Percentiles rank a stretch among this genome's conserved stretches.
phyloP scores from a whole-genome alignment of 2,797 vertebrate species.

The Vespertilio murinus region DNA sequence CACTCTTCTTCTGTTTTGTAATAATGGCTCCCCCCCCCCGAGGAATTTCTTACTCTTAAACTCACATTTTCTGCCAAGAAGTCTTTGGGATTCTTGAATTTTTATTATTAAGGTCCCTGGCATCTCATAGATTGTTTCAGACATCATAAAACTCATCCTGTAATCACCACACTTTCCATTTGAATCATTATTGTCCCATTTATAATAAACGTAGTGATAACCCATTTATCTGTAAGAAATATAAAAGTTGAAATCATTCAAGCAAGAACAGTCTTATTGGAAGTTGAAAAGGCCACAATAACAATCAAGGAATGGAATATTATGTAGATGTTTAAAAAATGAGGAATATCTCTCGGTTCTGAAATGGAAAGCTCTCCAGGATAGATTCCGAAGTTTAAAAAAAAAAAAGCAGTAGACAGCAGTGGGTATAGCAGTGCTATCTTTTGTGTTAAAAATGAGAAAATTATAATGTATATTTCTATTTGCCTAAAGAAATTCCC shows the following conservation, averaged over 20 bases:
- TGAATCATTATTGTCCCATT: constrained; percentile 62
- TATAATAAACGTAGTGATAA: constrained; percentile 65
- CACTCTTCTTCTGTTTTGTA: constrained; percentile 3
- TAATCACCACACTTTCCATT: constrained; percentile 64
- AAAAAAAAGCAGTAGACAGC: not conserved
- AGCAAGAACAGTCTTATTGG: constrained; percentile 44
- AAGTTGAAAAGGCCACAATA: constrained; percentile 61
- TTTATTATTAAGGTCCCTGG: constrained; percentile 20
- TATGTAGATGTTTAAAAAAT: constrained; percentile 38
- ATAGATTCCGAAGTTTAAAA: constrained; percentile 33
- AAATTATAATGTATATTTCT: constrained; percentile 23
- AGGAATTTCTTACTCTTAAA: constrained; percentile 44
- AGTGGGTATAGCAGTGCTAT: not conserved
- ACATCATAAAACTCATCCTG: constrained; percentile 47
- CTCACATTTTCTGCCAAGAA: constrained; percentile 37
- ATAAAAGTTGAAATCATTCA: constrained; percentile 55
- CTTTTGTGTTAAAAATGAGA: constrained; percentile 51
- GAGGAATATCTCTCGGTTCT: not conserved
- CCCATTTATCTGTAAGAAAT: constrained; percentile 60
- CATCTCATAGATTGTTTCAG: constrained; percentile 57
- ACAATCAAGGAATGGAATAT: constrained; percentile 57
- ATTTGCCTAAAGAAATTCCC: constrained; percentile 16
- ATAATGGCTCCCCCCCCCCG: not conserved
- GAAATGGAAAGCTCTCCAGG: constrained; percentile 26
- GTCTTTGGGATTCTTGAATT: constrained; percentile 11